phyloP scores from a whole-genome alignment of 1,140 invertebrate species.

The Chymomyza costata region DNA sequence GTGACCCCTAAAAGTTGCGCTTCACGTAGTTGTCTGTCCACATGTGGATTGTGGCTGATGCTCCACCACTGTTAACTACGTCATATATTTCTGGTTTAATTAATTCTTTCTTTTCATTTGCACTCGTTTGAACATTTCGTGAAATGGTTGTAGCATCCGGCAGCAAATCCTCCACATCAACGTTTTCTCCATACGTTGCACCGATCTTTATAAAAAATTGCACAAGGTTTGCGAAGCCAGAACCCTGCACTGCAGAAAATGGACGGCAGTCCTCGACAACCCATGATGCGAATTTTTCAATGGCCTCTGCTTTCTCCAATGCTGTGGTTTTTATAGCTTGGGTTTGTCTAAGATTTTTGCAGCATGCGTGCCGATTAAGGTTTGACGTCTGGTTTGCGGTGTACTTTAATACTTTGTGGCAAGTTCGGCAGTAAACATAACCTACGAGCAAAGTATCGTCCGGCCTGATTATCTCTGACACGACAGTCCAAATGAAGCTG shows the following conservation, averaged over 20 bases:
- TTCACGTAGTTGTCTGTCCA: constrained; percentile 30
- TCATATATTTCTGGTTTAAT: constrained; percentile 13
- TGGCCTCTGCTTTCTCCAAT: too few species aligned
- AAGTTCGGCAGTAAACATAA: too few species aligned
- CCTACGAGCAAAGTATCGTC: too few species aligned
- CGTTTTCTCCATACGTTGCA: constrained; percentile 20
- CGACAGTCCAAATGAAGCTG: too few species aligned
- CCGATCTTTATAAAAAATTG: constrained; percentile 30
- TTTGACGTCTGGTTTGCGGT: too few species aligned
- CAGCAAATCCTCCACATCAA: constrained; percentile 24
- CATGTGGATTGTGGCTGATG: constrained; percentile 19
- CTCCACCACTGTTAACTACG: constrained; percentile 15
- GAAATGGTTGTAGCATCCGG: constrained; percentile 24
- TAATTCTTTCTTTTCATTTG: constrained; percentile 22
- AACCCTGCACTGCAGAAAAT: constrained; percentile 19
- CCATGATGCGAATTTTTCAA: background rate
- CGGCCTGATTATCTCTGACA: too few species aligned
- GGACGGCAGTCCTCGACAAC: constrained; percentile 20
- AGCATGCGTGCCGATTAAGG: too few species aligned
- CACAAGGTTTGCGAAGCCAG: constrained; percentile 20
- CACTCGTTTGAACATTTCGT: constrained; percentile 4
- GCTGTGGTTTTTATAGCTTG: too few species aligned
- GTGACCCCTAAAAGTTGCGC: constrained; percentile 30
- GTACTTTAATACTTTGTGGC: too few species aligned
- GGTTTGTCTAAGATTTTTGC: too few species aligned